Percentiles rank a stretch among this genome's conserved stretches.
Evolutionary conservation across 2,888 invertebrate genomes (phyloP).

Genomic region (Willowsia nigromaculata): DNA sequence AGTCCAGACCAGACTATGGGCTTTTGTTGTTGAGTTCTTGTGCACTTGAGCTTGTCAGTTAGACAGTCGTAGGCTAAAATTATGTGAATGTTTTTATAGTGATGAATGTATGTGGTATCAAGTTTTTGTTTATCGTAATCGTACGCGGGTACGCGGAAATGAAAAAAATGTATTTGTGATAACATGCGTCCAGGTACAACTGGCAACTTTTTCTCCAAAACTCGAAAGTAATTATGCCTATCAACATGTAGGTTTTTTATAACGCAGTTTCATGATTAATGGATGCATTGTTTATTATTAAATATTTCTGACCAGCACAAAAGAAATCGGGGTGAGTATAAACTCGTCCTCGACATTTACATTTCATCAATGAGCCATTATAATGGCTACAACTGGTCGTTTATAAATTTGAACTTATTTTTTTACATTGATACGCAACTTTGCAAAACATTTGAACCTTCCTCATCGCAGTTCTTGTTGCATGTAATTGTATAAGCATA

Average conservation of each 20-base stretch:
- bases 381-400: background rate
- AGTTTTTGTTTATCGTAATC: background rate
- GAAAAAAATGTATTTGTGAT: background rate
- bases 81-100: background rate
- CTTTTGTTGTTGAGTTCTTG: background rate
- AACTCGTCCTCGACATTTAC: slow-evolving; percentile 56
- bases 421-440: background rate
- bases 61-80: background rate
- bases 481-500: background rate
- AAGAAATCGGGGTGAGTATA: background rate
- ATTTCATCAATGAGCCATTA: slow-evolving; percentile 41
- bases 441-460: background rate
- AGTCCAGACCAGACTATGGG: background rate
- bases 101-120: background rate
- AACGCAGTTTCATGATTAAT: background rate
- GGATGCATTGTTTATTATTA: background rate
- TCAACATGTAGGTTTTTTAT: background rate
- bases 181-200: background rate
- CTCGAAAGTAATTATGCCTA: background rate
- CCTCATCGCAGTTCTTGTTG: background rate
- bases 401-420: background rate
- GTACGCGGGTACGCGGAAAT: slow-evolving; percentile 36
- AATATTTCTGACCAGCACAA: background rate
- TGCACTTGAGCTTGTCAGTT: slow-evolving; percentile 15
- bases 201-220: background rate